phyloP scores from a whole-genome alignment of 2,888 invertebrate species.

The Polydrusus tereticollis region DNA sequence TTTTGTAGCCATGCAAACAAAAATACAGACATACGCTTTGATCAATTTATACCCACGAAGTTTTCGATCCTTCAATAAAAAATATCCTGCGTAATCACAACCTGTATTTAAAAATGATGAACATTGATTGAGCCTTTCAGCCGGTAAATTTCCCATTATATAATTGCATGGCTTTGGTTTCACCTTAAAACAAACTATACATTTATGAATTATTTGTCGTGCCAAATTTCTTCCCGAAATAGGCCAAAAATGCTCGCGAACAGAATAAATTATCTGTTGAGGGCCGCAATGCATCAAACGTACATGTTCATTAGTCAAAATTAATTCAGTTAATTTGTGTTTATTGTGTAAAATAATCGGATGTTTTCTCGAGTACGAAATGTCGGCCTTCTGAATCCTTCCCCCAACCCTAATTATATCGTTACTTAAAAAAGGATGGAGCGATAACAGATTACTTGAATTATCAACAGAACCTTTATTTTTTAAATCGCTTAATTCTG shows the following conservation, averaged over 20 bases:
- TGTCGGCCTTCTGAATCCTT: slow-evolving; percentile 8
- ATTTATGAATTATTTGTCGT: neutral
- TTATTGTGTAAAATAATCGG: too few species aligned
- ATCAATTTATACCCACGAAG: slow-evolving; percentile 41
- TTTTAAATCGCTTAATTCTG: slow-evolving; percentile 7
- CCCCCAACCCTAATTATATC: slow-evolving; percentile 26
- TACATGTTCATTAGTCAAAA: slow-evolving; percentile 15
- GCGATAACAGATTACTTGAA: slow-evolving; percentile 1
- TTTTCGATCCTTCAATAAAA: slow-evolving; percentile 47
- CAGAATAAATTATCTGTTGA: slow-evolving; percentile 11
- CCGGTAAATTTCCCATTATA: slow-evolving; percentile 32
- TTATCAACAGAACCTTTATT: neutral
- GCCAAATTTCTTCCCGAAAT: too few species aligned
- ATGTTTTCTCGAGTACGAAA: slow-evolving; percentile 19
- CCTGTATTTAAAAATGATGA: slow-evolving; percentile 44
- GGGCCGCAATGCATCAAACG: slow-evolving; percentile 21
- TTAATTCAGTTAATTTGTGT: slow-evolving; percentile 25
- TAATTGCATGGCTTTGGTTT: slow-evolving; percentile 12
- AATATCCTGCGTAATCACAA: slow-evolving; percentile 54
- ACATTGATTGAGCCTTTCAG: slow-evolving; percentile 16
- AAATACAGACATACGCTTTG: too few species aligned
- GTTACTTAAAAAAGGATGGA: slow-evolving; percentile 23
- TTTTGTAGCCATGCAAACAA: too few species aligned
- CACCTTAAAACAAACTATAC: slow-evolving; percentile 38
- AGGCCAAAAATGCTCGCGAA: too few species aligned